Evolutionary conservation across 2,888 invertebrate species (phyloP), one percentile per base, ranked within the genome.

Genomic region (Drosophila eohydei): DNA sequence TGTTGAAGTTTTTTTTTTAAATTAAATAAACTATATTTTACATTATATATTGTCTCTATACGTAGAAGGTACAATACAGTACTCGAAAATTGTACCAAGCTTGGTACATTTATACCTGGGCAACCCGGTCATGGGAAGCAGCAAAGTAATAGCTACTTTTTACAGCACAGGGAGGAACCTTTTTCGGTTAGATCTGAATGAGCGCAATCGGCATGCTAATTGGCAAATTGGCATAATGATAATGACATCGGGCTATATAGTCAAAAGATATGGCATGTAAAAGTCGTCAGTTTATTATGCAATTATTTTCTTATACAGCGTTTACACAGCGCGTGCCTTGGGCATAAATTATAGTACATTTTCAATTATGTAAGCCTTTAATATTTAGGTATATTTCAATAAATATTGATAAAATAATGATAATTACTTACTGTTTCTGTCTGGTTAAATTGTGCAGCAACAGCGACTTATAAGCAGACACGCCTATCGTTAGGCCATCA

Each of bases 211-310:
- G 50, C 66, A 69, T 73, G 61, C 61, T 64, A 56, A 63, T 58
- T 69, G 51, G 52, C 28, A 58, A 64, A 72, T 63, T 63, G 60
- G 43, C 58, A 64, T 72, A 66, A 57, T 30, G 59, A 54, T 48
- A 51, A 30, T 21, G 9, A 26, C 7, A 52, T 41, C 0, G 2
- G 36, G n/a, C 14, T 40, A 21, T 46, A 34, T 26, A 41, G 34
- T 28, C 8, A 8, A 38, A 46, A 30, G 26, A 41, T 51, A 40
- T 46, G 51, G 32, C 21, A 48, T 43, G 32, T 64, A 9, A 26
- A 44, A 44, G n/a, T 62, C 36, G 32, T n/a, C 21, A 43, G 41
- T 43, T 64, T 69, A 81, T 83, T 83, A 83, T 76, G 81, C 70
- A 83, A 82, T 80, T 74, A 61, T 61, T 68, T 44, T 40, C 32